These are phyloP conservation scores for Atta colombica DNA, from an alignment of 1,140 invertebrate genomes.

Conservation along the genomic window DNA sequence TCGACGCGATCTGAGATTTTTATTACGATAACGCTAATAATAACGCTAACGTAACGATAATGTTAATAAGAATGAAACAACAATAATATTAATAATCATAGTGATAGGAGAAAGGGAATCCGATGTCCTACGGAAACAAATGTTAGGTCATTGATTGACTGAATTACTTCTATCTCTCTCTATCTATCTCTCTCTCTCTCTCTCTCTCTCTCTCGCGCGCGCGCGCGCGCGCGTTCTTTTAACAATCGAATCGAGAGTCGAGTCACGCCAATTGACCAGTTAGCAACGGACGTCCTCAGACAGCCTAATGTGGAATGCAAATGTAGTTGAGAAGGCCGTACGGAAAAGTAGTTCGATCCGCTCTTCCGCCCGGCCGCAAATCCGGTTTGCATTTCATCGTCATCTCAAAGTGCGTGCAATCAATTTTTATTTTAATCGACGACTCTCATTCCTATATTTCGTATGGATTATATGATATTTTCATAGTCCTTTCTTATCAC, in stretches of 20 bases:
- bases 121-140: slow-evolving; percentile 28
- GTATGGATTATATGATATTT: slow-evolving; percentile 23
- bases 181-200: slow-evolving; percentile 27
- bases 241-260: slow-evolving; percentile 52
- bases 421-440: slow-evolving; percentile 54
- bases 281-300: slow-evolving; percentile 61
- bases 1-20: slow-evolving; percentile 45
- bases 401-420: slow-evolving; percentile 24
- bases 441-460: slow-evolving; percentile 54
- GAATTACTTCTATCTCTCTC: slow-evolving; percentile 47
- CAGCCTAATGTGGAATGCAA: slow-evolving; percentile 59
- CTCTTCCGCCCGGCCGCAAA: slow-evolving; percentile 20
- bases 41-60: slow-evolving; percentile 45
- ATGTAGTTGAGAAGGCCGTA: slow-evolving; percentile 15
- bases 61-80: slow-evolving; percentile 47
- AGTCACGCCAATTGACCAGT: slow-evolving; percentile 62
- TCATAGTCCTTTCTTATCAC: slow-evolving; percentile 36
- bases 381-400: slow-evolving; percentile 47
- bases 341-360: slow-evolving; percentile 25
- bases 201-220: neutral
- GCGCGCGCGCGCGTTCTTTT: slow-evolving; percentile 24
- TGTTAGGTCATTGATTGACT: slow-evolving; percentile 54
- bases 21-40: slow-evolving; percentile 44
- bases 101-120: slow-evolving; percentile 32
- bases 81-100: slow-evolving; percentile 59